These are phyloP conservation scores for Drosophila putrida DNA, from an alignment of 2,888 invertebrate genomes.

Conservation along the genomic window DNA sequence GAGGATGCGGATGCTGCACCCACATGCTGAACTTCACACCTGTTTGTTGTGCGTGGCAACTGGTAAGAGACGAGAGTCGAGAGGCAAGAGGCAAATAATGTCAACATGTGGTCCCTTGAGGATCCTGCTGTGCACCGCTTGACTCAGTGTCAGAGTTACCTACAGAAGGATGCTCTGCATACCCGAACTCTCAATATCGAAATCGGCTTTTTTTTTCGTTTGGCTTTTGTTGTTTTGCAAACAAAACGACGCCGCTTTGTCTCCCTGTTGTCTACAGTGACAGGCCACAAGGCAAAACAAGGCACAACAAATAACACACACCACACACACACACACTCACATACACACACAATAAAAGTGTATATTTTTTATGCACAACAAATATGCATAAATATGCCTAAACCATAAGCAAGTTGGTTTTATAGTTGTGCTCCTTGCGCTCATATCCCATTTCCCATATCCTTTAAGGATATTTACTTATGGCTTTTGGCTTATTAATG, in stretches of 20 bases:
- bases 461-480: constrained; percentile 80
- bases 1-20: constrained; percentile 65
- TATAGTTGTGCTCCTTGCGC: constrained; percentile 49
- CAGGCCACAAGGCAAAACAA: constrained; percentile 57
- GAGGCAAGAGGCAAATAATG: constrained; percentile 50
- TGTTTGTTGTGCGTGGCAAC: constrained; percentile 53
- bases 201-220: constrained; percentile 27
- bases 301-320: constrained; percentile 50
- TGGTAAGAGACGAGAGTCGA: constrained; percentile 8
- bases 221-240: constrained; percentile 46
- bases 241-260: constrained; percentile 80
- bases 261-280: constrained; percentile 71
- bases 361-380: constrained; percentile 58
- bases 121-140: constrained; percentile 71
- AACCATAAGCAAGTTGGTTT: constrained; percentile 65
- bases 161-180: constrained; percentile 21
- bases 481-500: constrained; percentile 76
- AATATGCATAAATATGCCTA: constrained; percentile 68
- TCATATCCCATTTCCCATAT: constrained; percentile 47
- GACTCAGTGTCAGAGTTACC: constrained; percentile 26
- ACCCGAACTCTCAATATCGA: constrained; percentile 34
- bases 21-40: constrained; percentile 71
- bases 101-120: constrained; percentile 73
- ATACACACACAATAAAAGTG: constrained; percentile 38
- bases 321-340: constrained; percentile 32